phyloP scores from a whole-genome alignment of 2,888 invertebrate genomes.

The Cephus runcator region DNA sequence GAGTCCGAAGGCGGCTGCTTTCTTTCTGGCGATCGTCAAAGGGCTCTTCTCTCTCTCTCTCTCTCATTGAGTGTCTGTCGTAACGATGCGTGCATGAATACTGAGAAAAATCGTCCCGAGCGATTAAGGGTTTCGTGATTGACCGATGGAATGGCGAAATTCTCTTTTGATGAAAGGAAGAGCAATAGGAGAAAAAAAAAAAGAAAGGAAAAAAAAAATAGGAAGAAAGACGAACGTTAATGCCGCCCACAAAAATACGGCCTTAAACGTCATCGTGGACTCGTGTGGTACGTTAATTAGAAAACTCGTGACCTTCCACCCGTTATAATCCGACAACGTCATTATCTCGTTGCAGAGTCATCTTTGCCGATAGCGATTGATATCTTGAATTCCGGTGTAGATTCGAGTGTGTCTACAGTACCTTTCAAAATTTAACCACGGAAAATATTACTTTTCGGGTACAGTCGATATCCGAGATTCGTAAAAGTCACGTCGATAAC shows the following conservation, averaged over 20 bases:
- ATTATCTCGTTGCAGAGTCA: neutral
- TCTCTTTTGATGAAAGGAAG: slow-evolving; percentile 9
- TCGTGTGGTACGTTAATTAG: neutral
- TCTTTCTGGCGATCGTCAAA: neutral
- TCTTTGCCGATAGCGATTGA: neutral
- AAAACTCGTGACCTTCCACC: neutral
- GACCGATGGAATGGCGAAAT: slow-evolving; percentile 10
- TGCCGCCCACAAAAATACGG: neutral
- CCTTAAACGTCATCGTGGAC: neutral
- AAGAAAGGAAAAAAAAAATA: slow-evolving; percentile 18
- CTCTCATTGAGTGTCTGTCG: neutral
- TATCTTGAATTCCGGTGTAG: neutral
- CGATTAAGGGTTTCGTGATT: neutral
- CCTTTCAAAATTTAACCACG: neutral
- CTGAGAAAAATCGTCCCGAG: neutral
- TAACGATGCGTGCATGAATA: neutral
- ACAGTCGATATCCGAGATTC: neutral
- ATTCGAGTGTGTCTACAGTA: neutral
- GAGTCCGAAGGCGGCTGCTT: neutral
- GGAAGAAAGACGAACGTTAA: slow-evolving; percentile 8
- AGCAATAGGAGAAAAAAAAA: slow-evolving; percentile 16
- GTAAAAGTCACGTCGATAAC: neutral
- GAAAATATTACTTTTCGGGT: neutral
- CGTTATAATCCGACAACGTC: neutral
- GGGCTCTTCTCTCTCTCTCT: neutral